Evolutionary conservation across 2,888 invertebrate genomes (phyloP).

Genomic region (Ernsta delagoae): DNA sequence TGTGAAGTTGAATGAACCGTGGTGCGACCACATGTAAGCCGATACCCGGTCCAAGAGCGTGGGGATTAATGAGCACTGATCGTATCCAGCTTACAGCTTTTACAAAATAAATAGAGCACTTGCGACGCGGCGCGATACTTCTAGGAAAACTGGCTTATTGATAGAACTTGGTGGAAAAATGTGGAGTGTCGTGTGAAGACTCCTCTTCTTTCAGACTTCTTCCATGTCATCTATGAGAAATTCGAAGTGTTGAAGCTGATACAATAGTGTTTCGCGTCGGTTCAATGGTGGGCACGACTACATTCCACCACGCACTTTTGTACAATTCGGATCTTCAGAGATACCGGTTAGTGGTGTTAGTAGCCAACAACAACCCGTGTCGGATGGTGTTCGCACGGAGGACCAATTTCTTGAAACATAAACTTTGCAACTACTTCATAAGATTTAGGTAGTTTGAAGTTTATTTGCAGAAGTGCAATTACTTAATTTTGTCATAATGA

Average conservation of each 20-base stretch:
- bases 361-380: no score
- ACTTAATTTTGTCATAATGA: not conserved
- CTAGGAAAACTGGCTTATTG: not conserved
- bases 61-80: conserved; percentile 31
- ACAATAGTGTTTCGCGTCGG: no score
- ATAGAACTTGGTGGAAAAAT: not conserved
- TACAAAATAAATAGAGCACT: conserved; percentile 15
- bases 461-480: not conserved
- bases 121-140: not conserved
- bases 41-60: conserved; percentile 32
- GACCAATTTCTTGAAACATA: not conserved
- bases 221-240: not conserved
- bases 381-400: no score
- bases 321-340: no score
- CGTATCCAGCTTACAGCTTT: conserved; percentile 1
- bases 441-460: not conserved
- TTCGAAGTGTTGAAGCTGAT: no score
- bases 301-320: no score
- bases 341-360: no score
- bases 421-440: not conserved
- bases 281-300: no score
- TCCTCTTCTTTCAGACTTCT: no score
- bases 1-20: conserved; percentile 36
- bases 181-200: no score
- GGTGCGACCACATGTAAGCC: conserved; percentile 34